Evolutionary conservation across 2,888 invertebrate genomes (phyloP), one percentile per base, ranked within the genome.

Genomic region (Odontomyia ornata): DNA sequence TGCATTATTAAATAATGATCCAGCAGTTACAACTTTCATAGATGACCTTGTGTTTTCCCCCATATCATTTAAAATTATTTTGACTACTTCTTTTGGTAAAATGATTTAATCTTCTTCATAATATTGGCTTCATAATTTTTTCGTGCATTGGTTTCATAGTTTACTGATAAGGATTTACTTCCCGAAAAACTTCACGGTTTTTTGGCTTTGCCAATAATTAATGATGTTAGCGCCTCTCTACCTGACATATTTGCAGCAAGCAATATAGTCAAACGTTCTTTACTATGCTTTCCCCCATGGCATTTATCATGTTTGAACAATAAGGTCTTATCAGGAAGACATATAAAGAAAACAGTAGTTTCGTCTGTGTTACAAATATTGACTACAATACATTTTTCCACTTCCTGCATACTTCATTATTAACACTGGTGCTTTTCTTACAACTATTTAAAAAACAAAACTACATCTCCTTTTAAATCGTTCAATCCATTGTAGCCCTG

Each of bases 131-230:
- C 60, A 73, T 57, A n/a, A 65, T 76, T 13, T 52, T 18, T 11
- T 28, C 28, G 36, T 76, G 52, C 13, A n/a, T 23, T 18, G 52
- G n/a, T 27, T 27, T 64, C 4, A 76, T 13, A 18, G 65, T 18
- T 52, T 76, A 65, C 11, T 30, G 13, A 13, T n/a, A n/a, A n/a
- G n/a, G n/a, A n/a, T n/a, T n/a, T n/a, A n/a, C n/a, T n/a, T n/a
- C 30, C 79, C 77, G n/a, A 28, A 46, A 83, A 83, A 78, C 83
- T 83, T 18, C 82, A 5, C 7, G 81, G 82, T 11, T 79, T 80
- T 77, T 72, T 72, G 60, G 79, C 28, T 77, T 82, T 82, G 57
- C 80, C 82, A 25, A 82, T 82, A 9, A 81, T 79, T 15, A 83
- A 64, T 69, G 77, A 25, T 80, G 82, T 83, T n/a, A 46, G 23